These are phyloP conservation scores for Pollimyrus isidori DNA, from an alignment of 2,113 vertebrate genomes.

Conservation along the genomic window DNA sequence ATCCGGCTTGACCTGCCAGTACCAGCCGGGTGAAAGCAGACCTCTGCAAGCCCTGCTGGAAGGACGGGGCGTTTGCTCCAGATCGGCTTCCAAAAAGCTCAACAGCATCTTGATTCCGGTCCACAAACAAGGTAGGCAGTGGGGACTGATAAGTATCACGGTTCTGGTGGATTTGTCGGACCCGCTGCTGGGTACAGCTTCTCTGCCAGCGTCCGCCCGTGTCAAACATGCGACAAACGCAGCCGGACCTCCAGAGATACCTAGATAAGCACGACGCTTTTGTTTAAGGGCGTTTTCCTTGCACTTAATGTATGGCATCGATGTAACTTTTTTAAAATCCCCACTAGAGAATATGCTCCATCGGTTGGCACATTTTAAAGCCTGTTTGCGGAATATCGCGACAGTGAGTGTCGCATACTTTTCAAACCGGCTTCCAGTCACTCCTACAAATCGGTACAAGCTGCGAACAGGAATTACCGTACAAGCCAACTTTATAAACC, in stretches of 20 bases:
- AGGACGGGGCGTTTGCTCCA: constrained; percentile 76
- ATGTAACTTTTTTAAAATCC: background rate
- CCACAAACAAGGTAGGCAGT: constrained; percentile 60
- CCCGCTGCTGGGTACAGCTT: background rate
- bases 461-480: background rate
- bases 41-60: constrained; percentile 81
- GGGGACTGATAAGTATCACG: background rate
- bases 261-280: background rate
- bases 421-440: background rate
- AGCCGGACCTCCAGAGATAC: background rate
- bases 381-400: background rate
- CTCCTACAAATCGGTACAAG: background rate
- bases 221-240: background rate
- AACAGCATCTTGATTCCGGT: constrained; percentile 41
- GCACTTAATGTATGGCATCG: background rate
- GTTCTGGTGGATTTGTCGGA: background rate
- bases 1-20: constrained; percentile 71
- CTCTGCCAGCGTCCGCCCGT: background rate
- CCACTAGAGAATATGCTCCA: background rate
- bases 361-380: background rate
- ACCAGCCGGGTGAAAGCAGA: constrained; percentile 64
- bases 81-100: constrained; percentile 49
- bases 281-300: background rate
- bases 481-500: background rate
- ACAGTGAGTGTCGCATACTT: background rate